phyloP scores from a whole-genome alignment of 2,797 vertebrate genomes.

The Cheirogaleus major region DNA sequence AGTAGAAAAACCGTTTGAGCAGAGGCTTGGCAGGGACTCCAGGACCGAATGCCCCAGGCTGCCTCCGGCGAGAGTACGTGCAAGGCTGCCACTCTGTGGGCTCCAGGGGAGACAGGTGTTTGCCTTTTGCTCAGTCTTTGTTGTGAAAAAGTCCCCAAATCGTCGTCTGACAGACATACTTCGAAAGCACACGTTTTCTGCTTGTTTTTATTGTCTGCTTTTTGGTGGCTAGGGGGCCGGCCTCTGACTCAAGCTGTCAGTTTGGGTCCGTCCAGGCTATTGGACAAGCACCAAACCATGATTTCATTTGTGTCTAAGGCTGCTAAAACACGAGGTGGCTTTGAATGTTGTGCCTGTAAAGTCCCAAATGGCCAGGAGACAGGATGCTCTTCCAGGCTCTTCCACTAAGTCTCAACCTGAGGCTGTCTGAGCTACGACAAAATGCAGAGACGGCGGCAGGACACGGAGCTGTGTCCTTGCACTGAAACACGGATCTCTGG shows the following conservation, averaged over 20 bases:
- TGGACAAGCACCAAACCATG: not conserved
- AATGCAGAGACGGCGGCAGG: not conserved
- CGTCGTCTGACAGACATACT: not conserved
- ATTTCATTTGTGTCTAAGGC: not conserved
- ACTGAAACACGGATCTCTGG: not conserved
- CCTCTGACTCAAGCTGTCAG: not conserved
- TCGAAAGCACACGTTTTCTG: not conserved
- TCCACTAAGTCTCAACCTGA: not conserved
- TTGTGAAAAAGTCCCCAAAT: not conserved
- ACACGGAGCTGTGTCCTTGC: not conserved
- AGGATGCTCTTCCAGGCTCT: not conserved
- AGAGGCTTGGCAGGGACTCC: not conserved
- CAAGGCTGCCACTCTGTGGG: not conserved
- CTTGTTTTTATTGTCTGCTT: not conserved
- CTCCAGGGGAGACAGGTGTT: not conserved
- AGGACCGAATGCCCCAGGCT: not conserved
- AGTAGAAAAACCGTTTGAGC: not conserved
- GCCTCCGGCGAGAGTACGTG: fast-evolving
- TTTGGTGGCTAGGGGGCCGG: not conserved
- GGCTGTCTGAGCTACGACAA: not conserved
- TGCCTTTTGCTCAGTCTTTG: not conserved
- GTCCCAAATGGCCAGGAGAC: not conserved
- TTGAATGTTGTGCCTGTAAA: not conserved
- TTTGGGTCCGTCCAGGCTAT: not conserved
- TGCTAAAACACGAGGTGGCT: not conserved